Evolutionary conservation across 2,113 vertebrate genomes (phyloP).

Genomic region (Grus americana): DNA sequence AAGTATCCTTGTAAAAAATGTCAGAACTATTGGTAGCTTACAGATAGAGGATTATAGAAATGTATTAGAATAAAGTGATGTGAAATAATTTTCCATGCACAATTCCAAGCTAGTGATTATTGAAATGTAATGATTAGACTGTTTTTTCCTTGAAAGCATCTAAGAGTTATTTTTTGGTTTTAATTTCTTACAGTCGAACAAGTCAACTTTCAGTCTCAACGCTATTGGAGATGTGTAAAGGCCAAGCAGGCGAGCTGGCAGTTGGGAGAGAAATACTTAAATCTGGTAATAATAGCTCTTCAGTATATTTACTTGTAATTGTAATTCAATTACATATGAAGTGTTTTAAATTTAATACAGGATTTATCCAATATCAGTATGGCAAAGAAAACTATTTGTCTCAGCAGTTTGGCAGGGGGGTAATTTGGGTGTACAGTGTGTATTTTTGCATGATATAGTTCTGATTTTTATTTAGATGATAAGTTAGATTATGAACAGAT

Average conservation of each 20-base stretch:
- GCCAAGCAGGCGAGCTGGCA: conserved; percentile 87
- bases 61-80: neutral
- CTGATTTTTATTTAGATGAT: neutral
- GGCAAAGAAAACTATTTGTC: neutral
- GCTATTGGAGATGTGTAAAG: conserved; percentile 87
- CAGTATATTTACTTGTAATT: neutral
- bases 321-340: neutral
- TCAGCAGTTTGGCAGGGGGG: neutral
- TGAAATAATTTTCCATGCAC: neutral
- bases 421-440: neutral
- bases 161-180: neutral
- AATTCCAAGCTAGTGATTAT: neutral
- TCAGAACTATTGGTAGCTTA: neutral
- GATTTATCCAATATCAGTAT: neutral
- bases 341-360: neutral
- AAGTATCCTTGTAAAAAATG: neutral
- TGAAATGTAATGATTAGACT: neutral
- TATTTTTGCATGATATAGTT: neutral
- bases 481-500: neutral
- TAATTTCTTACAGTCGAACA: conserved; percentile 79
- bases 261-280: conserved; percentile 92
- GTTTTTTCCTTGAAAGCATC: neutral
- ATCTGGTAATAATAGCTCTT: conserved; percentile 78
- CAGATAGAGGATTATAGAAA: neutral
- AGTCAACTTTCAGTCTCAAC: conserved; percentile 91